A percentile compares a stretch with the other conserved stretches of the same genome.
Conservation (phyloP, 2,797 vertebrate species). For the Sebastes nivosus region DNA sequence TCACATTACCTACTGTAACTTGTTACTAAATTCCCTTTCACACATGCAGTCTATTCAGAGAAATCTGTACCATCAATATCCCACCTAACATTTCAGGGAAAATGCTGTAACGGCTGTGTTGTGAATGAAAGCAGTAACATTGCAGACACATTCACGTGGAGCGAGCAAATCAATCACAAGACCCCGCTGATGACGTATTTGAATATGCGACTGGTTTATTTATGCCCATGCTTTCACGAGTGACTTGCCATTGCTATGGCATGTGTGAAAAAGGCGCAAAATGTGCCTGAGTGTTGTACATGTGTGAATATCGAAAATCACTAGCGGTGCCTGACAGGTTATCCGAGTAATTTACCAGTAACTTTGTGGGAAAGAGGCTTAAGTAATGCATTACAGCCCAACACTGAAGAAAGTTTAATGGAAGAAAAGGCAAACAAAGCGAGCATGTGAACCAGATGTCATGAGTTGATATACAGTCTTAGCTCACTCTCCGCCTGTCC, state of each 20-base stretch:
- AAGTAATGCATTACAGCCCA: neutral
- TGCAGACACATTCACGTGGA: neutral
- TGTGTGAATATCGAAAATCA: neutral
- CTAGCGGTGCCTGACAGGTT: neutral
- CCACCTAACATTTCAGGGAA: neutral
- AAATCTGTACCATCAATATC: too few species aligned
- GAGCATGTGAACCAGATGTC: neutral
- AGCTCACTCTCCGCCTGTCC: neutral
- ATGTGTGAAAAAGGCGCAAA: neutral
- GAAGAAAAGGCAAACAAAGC: neutral
- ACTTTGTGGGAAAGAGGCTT: neutral
- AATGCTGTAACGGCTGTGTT: neutral
- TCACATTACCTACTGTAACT: neutral
- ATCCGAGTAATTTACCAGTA: neutral
- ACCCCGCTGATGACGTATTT: neutral
- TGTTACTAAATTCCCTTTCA: neutral
- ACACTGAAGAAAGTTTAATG: neutral
- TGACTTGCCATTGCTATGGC: neutral
- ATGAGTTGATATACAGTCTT: neutral
- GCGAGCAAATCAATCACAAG: neutral
- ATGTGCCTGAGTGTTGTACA: neutral
- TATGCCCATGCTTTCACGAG: neutral
- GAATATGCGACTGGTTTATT: neutral
- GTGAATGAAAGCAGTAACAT: neutral
- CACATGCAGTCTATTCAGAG: neutral